Evolutionary conservation across 2,113 vertebrate species (phyloP).

Genomic region (Rhea pennata): DNA sequence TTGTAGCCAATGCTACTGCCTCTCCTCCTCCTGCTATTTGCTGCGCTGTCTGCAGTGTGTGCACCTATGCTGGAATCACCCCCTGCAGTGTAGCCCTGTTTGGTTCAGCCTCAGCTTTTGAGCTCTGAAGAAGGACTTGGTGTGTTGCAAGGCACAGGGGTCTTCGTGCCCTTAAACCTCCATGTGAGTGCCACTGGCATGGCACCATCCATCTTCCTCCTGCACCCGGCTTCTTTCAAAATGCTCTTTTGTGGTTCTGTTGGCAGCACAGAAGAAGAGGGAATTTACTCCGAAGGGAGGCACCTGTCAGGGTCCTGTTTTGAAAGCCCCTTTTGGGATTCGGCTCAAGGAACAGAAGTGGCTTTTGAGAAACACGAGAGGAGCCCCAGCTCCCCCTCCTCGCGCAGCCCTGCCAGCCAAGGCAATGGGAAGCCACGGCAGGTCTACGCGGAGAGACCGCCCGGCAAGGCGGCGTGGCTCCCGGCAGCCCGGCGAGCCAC

Average conservation of each 20-base stretch:
- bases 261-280: neutral
- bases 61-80: neutral
- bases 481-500: accelerated
- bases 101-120: neutral
- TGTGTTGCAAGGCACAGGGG: neutral
- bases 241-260: neutral
- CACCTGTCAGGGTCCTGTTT: neutral
- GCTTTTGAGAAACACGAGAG: neutral
- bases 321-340: neutral
- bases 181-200: accelerated
- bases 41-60: neutral
- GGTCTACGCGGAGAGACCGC: neutral
- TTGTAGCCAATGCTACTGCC: neutral
- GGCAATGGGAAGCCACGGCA: accelerated
- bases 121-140: neutral
- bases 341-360: neutral
- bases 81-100: neutral
- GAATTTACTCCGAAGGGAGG: neutral
- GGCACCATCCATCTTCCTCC: neutral
- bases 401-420: neutral
- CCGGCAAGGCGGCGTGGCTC: accelerated
- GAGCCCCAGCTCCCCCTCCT: neutral
- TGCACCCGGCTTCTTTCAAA: neutral
- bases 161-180: neutral
- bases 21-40: neutral